phyloP scores from a whole-genome alignment of 2,888 invertebrate genomes.

The Dione vanillae region DNA sequence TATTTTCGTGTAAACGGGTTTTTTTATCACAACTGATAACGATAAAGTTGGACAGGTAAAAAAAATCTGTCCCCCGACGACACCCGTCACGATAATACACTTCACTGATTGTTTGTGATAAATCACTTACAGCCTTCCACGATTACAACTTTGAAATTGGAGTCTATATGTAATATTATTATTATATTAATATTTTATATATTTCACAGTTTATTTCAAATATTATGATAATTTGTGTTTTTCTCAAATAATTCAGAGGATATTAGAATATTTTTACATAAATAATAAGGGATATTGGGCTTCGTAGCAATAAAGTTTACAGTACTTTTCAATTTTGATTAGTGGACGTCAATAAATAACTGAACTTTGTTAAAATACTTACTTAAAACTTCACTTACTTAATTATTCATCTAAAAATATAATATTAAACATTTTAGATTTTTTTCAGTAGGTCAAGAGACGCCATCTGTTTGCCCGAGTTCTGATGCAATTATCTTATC shows the following conservation, averaged over 20 bases:
- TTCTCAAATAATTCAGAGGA: too few relatives aligned
- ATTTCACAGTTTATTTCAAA: too few relatives aligned
- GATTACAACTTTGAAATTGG: constrained; percentile 1
- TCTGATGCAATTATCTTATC: constrained; percentile 53
- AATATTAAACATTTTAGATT: constrained; percentile 35
- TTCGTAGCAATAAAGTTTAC: too few relatives aligned
- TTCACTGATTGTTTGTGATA: constrained; percentile 52
- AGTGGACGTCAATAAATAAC: too few relatives aligned
- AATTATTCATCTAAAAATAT: not conserved
- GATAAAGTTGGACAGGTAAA: constrained; percentile 53
- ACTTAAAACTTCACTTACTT: too few relatives aligned
- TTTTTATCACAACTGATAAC: constrained; percentile 51
- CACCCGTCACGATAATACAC: constrained; percentile 57
- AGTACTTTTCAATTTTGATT: too few relatives aligned
- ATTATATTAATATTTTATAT: too few relatives aligned
- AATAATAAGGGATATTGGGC: too few relatives aligned
- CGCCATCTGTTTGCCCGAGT: constrained; percentile 45
- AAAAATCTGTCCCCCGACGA: constrained; percentile 55
- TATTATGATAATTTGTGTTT: too few relatives aligned
- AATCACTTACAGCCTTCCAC: constrained; percentile 42
- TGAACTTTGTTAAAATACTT: too few relatives aligned
- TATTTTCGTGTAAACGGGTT: constrained; percentile 8
- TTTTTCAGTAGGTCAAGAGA: constrained; percentile 51
- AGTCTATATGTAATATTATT: too few relatives aligned
- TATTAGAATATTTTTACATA: too few relatives aligned